A percentile compares a stretch with the other conserved stretches of the same genome.
Evolutionary conservation across 2,888 invertebrate species (phyloP).

Genomic region (Periphyllus acericola): DNA sequence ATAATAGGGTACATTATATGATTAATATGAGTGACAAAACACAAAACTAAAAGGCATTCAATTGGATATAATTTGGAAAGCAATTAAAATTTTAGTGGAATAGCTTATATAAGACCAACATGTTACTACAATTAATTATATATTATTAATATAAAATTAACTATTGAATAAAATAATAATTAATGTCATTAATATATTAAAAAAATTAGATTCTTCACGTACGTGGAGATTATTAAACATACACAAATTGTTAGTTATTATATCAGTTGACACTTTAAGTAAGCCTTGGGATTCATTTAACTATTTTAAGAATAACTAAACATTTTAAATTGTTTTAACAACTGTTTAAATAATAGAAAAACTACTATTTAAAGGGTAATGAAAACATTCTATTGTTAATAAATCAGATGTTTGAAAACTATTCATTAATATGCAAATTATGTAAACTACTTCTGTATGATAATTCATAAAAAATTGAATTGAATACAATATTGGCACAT

Average conservation of each 20-base stretch:
- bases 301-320: neutral
- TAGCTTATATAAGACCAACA: neutral
- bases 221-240: too few species aligned
- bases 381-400: too few species aligned
- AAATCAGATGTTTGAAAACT: too few species aligned
- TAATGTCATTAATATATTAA: neutral
- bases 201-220: neutral
- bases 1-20: neutral
- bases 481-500: too few species aligned
- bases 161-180: neutral
- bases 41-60: neutral
- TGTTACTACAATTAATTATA: neutral
- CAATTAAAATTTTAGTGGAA: neutral
- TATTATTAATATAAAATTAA: neutral
- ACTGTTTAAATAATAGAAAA: too few species aligned
- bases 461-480: too few species aligned
- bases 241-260: neutral
- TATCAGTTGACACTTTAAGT: neutral
- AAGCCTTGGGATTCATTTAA: neutral
- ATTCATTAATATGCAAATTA: too few species aligned
- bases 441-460: too few species aligned
- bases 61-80: neutral
- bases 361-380: too few species aligned
- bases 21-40: neutral
- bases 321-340: neutral